These are phyloP conservation scores for Dione vanillae DNA, from an alignment of 2,888 invertebrate genomes.

Conservation along the genomic window DNA sequence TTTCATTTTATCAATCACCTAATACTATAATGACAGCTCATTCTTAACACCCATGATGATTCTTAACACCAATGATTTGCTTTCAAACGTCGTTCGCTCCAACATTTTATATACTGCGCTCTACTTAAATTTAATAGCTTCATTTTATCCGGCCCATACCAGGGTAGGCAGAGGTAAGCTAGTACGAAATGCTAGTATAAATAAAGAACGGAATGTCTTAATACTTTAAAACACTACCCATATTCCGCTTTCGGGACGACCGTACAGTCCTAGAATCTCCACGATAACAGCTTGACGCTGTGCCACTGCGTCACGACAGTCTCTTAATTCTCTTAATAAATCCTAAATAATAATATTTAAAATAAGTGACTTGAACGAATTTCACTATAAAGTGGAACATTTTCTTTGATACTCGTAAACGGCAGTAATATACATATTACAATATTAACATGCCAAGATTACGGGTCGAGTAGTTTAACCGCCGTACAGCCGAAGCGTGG, in stretches of 20 bases:
- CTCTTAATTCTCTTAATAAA: too few species aligned
- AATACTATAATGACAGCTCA: conserved; percentile 5
- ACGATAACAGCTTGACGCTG: too few species aligned
- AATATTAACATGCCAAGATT: conserved; percentile 15
- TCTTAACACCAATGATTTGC: conserved; percentile 35
- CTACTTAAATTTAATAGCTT: background rate
- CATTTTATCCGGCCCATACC: background rate
- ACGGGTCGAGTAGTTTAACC: conserved; percentile 22
- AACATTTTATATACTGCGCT: too few species aligned
- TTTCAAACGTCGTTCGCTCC: conserved; percentile 37
- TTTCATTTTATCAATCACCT: background rate
- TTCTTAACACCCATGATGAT: conserved; percentile 33
- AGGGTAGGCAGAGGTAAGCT: too few species aligned
- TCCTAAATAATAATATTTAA: too few species aligned
- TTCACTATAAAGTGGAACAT: background rate
- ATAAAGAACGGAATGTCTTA: too few species aligned
- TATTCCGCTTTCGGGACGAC: too few species aligned
- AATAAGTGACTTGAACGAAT: too few species aligned
- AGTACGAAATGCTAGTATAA: too few species aligned
- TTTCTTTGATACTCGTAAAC: background rate
- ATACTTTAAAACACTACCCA: too few species aligned
- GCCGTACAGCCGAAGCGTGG: background rate
- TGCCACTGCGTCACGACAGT: too few species aligned
- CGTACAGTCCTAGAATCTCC: too few species aligned
- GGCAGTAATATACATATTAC: background rate